Evolutionary conservation across 2,888 invertebrate genomes (phyloP).

Genomic region (Scaeva pyrastri): DNA sequence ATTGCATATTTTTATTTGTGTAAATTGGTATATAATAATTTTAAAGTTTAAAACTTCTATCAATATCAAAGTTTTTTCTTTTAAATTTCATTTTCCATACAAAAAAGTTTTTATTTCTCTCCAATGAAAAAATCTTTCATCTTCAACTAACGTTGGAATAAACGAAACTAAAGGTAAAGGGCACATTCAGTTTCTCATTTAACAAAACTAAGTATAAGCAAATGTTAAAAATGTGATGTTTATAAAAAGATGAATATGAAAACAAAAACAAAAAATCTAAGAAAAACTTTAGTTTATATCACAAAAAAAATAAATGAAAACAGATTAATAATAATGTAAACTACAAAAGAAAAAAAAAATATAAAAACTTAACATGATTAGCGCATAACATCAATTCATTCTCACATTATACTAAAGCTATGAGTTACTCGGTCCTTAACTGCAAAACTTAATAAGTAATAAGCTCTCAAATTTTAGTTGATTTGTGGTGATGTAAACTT

Average conservation of each 20-base stretch:
- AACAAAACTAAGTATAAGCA: constrained; percentile 7
- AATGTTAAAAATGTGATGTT: constrained; percentile 33
- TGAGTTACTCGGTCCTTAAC: constrained; percentile 56
- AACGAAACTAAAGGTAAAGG: constrained; percentile 57
- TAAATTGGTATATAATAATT: constrained; percentile 69
- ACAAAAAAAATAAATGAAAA: constrained; percentile 54
- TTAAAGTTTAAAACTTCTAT: constrained; percentile 65
- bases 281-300: constrained; percentile 48
- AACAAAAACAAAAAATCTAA: constrained; percentile 23
- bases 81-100: constrained; percentile 26
- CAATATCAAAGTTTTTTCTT: constrained; percentile 51
- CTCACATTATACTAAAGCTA: constrained; percentile 73
- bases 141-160: constrained; percentile 50
- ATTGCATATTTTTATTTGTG: constrained; percentile 54
- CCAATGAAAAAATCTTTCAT: constrained; percentile 40
- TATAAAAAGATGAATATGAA: background rate
- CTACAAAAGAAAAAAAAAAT: constrained; percentile 20
- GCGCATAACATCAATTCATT: constrained; percentile 60
- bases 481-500: constrained; percentile 52
- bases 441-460: constrained; percentile 66
- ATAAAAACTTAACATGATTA: constrained; percentile 63
- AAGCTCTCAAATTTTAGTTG: constrained; percentile 63
- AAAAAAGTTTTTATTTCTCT: constrained; percentile 8
- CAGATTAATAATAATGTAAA: constrained; percentile 29
- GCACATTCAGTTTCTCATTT: constrained; percentile 1